Base-by-base conservation (phyloP, 1,140 invertebrate species). In the Neodiprion fabricii region DNA sequence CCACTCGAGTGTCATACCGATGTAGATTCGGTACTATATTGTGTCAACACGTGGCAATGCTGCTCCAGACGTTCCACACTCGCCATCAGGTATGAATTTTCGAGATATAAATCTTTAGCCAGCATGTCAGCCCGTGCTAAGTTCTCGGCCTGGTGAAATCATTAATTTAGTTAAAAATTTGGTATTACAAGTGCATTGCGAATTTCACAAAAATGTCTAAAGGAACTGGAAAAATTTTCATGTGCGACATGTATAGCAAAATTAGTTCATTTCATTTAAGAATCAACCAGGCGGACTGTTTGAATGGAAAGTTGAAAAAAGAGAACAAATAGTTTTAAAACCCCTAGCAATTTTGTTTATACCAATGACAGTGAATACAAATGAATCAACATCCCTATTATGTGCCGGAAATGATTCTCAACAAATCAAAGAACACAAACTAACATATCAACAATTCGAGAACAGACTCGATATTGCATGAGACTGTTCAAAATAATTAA, bases 51-150 rank as follows among this genome's bases (percentile, higher is more conserved):
- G 49, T 88, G 84, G 80, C 86, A 90, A 71, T 91, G 91, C 77
- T 92, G 91, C 81, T 93, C 91, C 28, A 93, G 80, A 71, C 89
- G 87, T 81, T 93, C 91, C n/a, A 93, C 89, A 28, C 89, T 91
- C 8, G 91, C 90, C 14, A 91, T 90, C 74, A 95, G 86, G 83
- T 92, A 92, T 47, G 94, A 92, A 89, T 95, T 95, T 85, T 96
- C 94, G n/a, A 95, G 90, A 82, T 93, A 95, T 21, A 96, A 87
- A 84, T 95, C 94, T 85, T 94, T 94, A 1, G 94, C 92, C 7
- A 95, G 85, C 76, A 94, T 85, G 85, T 96, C 94, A 50, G 93
- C 91, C 79, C 91, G 91, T n/a, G 91, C 90, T 72, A 96, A 86
- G 74, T 91, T 92, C 82, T 92, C 90, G 70, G 86, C 81, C 85